Percentiles rank a stretch among this genome's conserved stretches.
Evolutionary conservation across 1,140 invertebrate species (phyloP).

Genomic region (Caenorhabditis tropicalis): DNA sequence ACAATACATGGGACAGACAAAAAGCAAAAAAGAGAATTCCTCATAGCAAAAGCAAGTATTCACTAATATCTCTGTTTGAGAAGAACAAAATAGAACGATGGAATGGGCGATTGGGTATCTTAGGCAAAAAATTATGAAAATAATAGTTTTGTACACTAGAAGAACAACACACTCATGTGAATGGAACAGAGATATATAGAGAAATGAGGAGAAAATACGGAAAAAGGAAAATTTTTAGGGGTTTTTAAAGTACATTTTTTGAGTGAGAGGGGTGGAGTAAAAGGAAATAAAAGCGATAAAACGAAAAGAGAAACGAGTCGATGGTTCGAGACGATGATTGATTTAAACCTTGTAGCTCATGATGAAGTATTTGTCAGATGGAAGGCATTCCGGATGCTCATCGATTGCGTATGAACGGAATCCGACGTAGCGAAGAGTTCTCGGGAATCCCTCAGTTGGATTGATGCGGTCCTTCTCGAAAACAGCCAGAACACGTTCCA

Average conservation of each 20-base stretch:
- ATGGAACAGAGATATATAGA: background rate
- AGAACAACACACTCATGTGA: background rate
- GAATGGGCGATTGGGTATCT: background rate
- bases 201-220: background rate
- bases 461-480: conserved; percentile 45
- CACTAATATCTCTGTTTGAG: background rate
- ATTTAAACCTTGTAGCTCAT: conserved; percentile 54
- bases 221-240: background rate
- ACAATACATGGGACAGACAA: background rate
- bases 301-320: background rate
- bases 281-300: background rate
- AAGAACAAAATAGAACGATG: background rate
- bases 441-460: conserved; percentile 46
- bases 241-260: conserved; percentile 34
- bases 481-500: conserved; percentile 51
- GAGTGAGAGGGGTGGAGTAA: too few relatives aligned
- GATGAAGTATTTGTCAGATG: conserved; percentile 44
- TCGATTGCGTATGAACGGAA: conserved; percentile 52
- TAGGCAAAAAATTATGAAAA: background rate
- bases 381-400: conserved; percentile 14
- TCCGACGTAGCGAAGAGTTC: conserved; percentile 53
- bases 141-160: background rate
- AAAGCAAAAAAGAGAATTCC: background rate
- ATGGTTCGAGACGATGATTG: background rate
- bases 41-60: background rate